A percentile compares a stretch with the other conserved stretches of the same genome.
phyloP scores from a whole-genome alignment of 2,888 invertebrate species.

The Syrista parreyssii region DNA sequence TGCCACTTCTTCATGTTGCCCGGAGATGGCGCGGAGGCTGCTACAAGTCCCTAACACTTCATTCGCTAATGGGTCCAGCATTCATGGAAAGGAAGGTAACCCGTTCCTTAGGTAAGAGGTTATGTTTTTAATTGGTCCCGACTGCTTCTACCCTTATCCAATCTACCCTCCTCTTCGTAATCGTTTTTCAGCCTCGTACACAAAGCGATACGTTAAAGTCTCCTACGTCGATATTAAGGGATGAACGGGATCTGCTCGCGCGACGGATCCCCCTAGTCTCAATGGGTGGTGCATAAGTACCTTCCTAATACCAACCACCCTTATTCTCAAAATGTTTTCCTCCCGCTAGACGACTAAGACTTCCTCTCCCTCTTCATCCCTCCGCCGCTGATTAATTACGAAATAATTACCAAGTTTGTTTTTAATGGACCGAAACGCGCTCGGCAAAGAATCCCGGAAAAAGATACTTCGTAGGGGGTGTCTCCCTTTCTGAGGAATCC shows the following conservation, averaged over 20 bases:
- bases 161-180: too few species aligned
- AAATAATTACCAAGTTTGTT: constrained; percentile 4
- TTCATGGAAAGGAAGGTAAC: neutral
- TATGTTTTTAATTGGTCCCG: constrained; percentile 1
- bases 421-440: neutral
- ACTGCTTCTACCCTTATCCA: too few species aligned
- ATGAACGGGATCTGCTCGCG: too few species aligned
- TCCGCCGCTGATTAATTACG: neutral
- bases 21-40: neutral
- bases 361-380: neutral
- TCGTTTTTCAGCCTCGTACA: too few species aligned
- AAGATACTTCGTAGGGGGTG: neutral
- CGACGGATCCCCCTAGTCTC: too few species aligned
- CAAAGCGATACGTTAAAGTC: too few species aligned
- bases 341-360: neutral
- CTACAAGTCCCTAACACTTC: neutral
- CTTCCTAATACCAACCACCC: too few species aligned
- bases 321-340: too few species aligned
- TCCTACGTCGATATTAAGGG: too few species aligned
- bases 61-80: constrained; percentile 14
- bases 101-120: neutral
- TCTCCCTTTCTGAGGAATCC: neutral
- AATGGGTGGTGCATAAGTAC: too few species aligned
- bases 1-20: constrained; percentile 1
- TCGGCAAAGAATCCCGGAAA: too few species aligned